These are phyloP conservation scores for Ichneumon xanthorius DNA, from an alignment of 2,888 invertebrate genomes.

Conservation along the genomic window DNA sequence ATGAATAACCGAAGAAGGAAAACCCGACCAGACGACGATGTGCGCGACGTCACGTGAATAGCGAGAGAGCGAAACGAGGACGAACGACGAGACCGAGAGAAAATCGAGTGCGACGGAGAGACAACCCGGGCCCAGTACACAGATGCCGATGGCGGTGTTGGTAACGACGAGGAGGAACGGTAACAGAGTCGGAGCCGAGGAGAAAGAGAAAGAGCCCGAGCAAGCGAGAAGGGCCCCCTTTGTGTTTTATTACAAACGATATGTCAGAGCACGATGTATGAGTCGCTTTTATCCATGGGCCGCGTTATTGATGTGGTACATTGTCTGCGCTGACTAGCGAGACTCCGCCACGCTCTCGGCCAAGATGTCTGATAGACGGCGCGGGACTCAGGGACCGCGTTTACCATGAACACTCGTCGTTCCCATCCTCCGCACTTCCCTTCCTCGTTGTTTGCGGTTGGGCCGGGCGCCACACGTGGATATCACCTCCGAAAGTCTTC, in stretches of 20 bases:
- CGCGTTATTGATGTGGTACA: slow-evolving; percentile 84
- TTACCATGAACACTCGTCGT: slow-evolving; percentile 43
- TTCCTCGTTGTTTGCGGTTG: background rate
- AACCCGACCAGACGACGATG: slow-evolving; percentile 48
- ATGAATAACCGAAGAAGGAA: slow-evolving; percentile 32
- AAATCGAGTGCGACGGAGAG: slow-evolving; percentile 45
- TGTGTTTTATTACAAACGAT: slow-evolving; percentile 85
- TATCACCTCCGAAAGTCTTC: slow-evolving; percentile 7
- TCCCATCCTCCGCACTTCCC: slow-evolving; percentile 25
- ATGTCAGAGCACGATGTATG: slow-evolving; percentile 83
- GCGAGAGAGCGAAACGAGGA: slow-evolving; percentile 43
- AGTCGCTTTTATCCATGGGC: slow-evolving; percentile 81
- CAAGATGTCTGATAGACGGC: slow-evolving; percentile 80
- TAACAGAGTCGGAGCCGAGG: slow-evolving; percentile 2
- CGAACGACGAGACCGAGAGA: slow-evolving; percentile 70
- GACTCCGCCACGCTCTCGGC: slow-evolving; percentile 67
- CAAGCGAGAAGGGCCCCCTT: slow-evolving; percentile 76
- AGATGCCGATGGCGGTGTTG: slow-evolving; percentile 79
- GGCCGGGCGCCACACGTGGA: background rate
- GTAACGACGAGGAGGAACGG: slow-evolving; percentile 38
- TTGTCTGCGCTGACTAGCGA: slow-evolving; percentile 82
- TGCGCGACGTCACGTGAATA: slow-evolving; percentile 49
- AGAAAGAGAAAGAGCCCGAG: slow-evolving; percentile 34
- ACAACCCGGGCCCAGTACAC: slow-evolving; percentile 68
- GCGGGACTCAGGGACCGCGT: slow-evolving; percentile 50